Conservation (phyloP, 2,888 invertebrate species). For the Mechanitis messenoides region DNA sequence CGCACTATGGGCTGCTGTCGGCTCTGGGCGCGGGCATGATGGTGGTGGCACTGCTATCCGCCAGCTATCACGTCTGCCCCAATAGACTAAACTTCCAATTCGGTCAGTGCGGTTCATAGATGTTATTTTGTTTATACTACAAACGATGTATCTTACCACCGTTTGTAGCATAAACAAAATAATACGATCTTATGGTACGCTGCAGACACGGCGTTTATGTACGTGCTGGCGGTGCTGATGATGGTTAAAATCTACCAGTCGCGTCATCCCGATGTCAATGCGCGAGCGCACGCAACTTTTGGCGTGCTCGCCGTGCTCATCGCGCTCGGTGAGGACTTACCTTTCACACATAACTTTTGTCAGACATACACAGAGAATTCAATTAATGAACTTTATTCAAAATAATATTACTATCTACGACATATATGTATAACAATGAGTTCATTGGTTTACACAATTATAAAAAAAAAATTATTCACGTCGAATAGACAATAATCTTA, state of each 20-base stretch:
- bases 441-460: no score
- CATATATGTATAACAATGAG: no score
- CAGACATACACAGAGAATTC: no score
- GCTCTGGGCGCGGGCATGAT: conserved; percentile 90
- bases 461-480: no score
- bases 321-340: conserved; percentile 67
- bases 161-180: background rate
- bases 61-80: conserved; percentile 93
- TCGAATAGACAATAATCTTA: no score
- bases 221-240: conserved; percentile 89
- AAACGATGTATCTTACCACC: no score
- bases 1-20: conserved; percentile 90
- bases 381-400: no score
- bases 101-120: conserved; percentile 71
- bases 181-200: background rate
- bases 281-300: conserved; percentile 88
- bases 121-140: background rate
- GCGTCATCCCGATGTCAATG: conserved; percentile 93
- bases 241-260: conserved; percentile 94
- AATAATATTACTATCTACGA: no score
- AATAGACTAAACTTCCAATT: conserved; percentile 93
- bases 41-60: conserved; percentile 92
- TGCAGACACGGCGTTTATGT: conserved; percentile 94
- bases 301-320: conserved; percentile 86
- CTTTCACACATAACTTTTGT: no score